A percentile compares a stretch with the other conserved stretches of the same genome.
phyloP scores from a whole-genome alignment of 2,113 vertebrate genomes.

The Pampusana beccarii region DNA sequence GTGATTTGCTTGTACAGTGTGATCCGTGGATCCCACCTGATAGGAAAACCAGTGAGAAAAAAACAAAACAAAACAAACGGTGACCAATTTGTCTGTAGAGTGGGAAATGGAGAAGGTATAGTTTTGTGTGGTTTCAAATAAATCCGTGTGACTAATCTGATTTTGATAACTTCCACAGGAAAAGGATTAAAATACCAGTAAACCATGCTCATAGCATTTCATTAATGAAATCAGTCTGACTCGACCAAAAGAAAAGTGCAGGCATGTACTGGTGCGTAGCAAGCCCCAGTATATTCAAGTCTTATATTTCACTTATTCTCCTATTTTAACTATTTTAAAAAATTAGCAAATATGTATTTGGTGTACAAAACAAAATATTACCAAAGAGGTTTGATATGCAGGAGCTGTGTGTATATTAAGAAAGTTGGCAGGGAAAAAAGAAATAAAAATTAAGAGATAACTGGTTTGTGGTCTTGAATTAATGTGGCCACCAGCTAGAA shows the following conservation, averaged over 20 bases:
- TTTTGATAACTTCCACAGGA: neutral
- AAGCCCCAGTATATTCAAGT: neutral
- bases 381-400: neutral
- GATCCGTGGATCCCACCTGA: neutral
- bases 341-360: neutral
- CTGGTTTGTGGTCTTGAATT: neutral
- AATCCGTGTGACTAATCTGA: neutral
- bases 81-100: neutral
- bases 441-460: neutral
- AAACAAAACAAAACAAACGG: neutral
- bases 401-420: neutral
- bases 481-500: neutral
- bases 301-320: neutral
- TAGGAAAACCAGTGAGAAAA: neutral
- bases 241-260: neutral
- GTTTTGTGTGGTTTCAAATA: neutral
- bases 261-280: neutral
- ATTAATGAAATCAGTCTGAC: neutral
- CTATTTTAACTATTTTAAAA: neutral
- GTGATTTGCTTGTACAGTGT: neutral
- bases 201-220: neutral
- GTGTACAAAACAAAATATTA: neutral
- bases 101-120: neutral
- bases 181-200: neutral
- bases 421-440: neutral